Evolutionary conservation across 2,113 vertebrate species (phyloP), one percentile per base, ranked within the genome.

Genomic region (Romanogobio albipinnatus): DNA sequence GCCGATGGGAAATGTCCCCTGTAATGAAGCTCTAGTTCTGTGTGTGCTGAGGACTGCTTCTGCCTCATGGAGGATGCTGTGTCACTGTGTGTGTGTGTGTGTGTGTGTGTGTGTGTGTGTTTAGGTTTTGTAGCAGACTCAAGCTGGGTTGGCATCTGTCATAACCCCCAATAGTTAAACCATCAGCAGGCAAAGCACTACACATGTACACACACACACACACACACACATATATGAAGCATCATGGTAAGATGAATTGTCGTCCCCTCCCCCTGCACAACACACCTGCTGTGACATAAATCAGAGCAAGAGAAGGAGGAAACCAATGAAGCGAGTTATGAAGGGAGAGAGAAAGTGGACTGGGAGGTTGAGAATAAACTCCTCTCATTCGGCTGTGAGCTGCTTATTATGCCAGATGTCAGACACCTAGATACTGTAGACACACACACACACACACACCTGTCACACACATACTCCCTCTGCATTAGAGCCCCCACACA

Each of bases 261-360:
- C 75, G 79, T 73, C 86, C 77, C 53, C 43, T 68, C 73, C 77
- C 78, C 66, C 76, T 58, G 56, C 76, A 74, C 64, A 75, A 58
- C 62, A 77, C 86, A 88, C 86, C 84, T 89, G 86, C 85, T 90
- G 88, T 86, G 82, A 61, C 80, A 88, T 90, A 91, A 90, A 89
- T 90, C 90, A 90, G 76, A 76, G 76, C 76, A 17, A 76, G 78
- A 59, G 53, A 8, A 78, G 39, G 58, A 80, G 58, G n/a, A 62
- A 80, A 39, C 77, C 77, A 64, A 79, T 64, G n/a, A 39, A 79
- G 76, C 56, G 56, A 79, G 36, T 79, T 79, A 59, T 43, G 76
- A 78, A 85, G 26, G 24, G 62, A 61, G 26, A 78, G 39, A 79
- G 79, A 64, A 76, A 39, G 71, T 77, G 82, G 70, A 75, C 49